Percentiles rank a stretch among this genome's conserved stretches.
Evolutionary conservation across 2,888 invertebrate genomes (phyloP).

Genomic region (Oligia latruncula): DNA sequence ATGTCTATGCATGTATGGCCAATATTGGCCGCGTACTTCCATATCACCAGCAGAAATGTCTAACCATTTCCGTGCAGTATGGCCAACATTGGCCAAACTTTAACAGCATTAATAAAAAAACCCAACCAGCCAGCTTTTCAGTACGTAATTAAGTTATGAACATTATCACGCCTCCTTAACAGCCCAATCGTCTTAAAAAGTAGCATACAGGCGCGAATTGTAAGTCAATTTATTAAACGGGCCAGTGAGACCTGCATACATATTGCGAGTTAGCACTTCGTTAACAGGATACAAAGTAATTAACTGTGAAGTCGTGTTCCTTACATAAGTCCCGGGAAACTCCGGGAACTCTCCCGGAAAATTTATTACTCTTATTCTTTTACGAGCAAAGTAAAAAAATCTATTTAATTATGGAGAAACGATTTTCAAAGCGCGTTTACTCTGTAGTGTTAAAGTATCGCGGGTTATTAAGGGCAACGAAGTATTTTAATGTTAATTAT

Average conservation of each 20-base stretch:
- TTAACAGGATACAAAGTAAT: constrained; percentile 85
- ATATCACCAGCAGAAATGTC: background rate
- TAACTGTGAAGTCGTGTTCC: constrained; percentile 79
- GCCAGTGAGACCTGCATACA: constrained; percentile 72
- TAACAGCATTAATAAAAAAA: background rate
- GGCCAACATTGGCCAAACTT: constrained; percentile 2
- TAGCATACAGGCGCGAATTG: constrained; percentile 46
- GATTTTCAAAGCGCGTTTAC: constrained; percentile 62
- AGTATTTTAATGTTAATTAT: constrained; percentile 37
- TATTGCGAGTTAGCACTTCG: constrained; percentile 82
- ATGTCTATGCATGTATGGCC: background rate
- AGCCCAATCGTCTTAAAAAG: constrained; percentile 55
- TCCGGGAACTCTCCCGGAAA: constrained; percentile 67
- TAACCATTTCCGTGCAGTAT: background rate
- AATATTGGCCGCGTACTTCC: background rate
- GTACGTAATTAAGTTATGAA: constrained; percentile 49
- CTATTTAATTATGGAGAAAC: constrained; percentile 73
- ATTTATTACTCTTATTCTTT: constrained; percentile 80
- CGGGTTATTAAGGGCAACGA: constrained; percentile 15
- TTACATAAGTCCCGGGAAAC: constrained; percentile 73
- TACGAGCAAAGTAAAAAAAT: constrained; percentile 72
- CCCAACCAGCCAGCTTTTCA: background rate
- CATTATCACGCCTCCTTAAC: constrained; percentile 40
- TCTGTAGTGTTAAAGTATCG: constrained; percentile 17
- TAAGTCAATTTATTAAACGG: constrained; percentile 70